A percentile compares a stretch with the other conserved stretches of the same genome.
Evolutionary conservation across 92 coral and sea anemone genomes (phyloP).

Genomic region (Porites evermanni): DNA sequence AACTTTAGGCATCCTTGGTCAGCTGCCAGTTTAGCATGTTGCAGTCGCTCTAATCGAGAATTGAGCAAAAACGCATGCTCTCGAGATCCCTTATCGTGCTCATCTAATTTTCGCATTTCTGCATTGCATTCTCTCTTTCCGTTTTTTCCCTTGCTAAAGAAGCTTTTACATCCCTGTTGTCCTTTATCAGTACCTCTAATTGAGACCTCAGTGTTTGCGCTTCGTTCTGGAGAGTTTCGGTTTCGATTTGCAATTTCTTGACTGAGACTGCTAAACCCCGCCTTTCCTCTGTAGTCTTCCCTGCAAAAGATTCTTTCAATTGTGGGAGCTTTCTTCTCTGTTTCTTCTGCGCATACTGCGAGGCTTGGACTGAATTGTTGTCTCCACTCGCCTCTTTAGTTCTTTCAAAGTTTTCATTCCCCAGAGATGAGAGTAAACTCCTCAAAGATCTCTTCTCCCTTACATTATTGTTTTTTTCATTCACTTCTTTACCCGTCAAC

Average conservation of each 20-base stretch:
- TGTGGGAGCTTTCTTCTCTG: no score
- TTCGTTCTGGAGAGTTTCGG: no score
- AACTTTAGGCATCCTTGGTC: conserved; percentile 24
- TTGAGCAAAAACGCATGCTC: conserved; percentile 2
- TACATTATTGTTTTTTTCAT: not conserved
- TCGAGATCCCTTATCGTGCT: not conserved
- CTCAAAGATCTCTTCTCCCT: not conserved
- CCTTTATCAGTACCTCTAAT: not conserved
- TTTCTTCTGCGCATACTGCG: not conserved
- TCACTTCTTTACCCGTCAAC: not conserved
- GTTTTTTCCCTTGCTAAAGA: not conserved
- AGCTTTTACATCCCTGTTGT: not conserved
- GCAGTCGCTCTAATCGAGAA: conserved; percentile 36
- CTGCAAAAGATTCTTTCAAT: no score
- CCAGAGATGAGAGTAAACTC: not conserved
- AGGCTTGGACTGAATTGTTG: not conserved
- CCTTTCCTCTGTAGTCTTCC: no score
- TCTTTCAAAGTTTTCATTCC: not conserved
- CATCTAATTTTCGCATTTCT: conserved; percentile 11
- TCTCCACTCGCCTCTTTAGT: not conserved
- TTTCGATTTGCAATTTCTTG: no score
- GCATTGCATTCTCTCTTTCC: not conserved
- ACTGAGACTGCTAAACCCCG: no score
- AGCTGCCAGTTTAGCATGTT: conserved; percentile 31
- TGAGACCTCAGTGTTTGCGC: no score